Conservation (phyloP, 2,797 vertebrate genomes). For the Pangasius djambal region DNA sequence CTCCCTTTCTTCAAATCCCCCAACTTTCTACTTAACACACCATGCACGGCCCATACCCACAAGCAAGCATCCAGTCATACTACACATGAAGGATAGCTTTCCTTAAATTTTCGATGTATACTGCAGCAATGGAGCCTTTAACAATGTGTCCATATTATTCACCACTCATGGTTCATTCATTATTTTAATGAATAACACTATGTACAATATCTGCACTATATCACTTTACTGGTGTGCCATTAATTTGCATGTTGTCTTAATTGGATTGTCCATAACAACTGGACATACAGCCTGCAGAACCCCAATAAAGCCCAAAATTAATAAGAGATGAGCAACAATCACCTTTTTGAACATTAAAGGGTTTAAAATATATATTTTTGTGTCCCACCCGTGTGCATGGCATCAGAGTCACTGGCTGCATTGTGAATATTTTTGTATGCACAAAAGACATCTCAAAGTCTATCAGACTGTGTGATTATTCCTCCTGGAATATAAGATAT, state of each 20-base stretch:
- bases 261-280: background rate
- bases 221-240: background rate
- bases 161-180: background rate
- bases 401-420: background rate
- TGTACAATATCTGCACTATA: background rate
- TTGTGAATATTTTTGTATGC: background rate
- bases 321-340: background rate
- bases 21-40: constrained; percentile 7
- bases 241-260: background rate
- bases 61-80: constrained; percentile 6
- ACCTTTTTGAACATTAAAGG: background rate
- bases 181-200: background rate
- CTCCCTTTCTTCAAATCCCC: constrained; percentile 30
- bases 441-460: background rate
- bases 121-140: background rate
- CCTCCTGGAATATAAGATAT: background rate
- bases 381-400: background rate
- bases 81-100: background rate
- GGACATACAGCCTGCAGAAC: background rate
- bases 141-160: background rate
- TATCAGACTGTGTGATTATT: background rate
- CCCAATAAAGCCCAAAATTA: background rate
- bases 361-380: background rate
- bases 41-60: background rate
- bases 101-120: background rate